phyloP scores from a whole-genome alignment of 2,888 invertebrate genomes.

The Steromphala cineraria region DNA sequence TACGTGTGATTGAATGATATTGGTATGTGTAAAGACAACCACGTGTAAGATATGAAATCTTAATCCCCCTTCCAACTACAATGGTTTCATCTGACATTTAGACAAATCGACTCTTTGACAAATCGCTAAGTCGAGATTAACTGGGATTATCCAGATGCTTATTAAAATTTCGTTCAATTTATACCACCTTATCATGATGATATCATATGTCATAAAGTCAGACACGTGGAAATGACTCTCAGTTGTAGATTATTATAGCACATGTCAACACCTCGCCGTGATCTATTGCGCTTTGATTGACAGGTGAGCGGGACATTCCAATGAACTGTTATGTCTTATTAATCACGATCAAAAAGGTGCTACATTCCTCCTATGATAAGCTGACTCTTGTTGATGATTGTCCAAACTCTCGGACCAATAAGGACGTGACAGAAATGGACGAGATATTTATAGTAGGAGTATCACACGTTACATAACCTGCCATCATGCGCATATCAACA shows the following conservation, averaged over 20 bases:
- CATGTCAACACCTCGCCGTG: background rate
- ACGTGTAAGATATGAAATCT: no score
- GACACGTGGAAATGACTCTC: no score
- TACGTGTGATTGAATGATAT: no score
- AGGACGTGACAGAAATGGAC: background rate
- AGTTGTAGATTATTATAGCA: background rate
- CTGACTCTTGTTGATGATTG: background rate
- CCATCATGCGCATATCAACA: background rate
- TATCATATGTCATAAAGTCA: no score
- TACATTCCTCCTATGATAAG: background rate
- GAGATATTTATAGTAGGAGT: background rate
- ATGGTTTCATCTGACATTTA: no score
- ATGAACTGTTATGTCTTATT: background rate
- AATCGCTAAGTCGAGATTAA: no score
- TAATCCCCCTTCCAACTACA: no score
- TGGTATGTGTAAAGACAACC: no score
- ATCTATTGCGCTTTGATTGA: background rate
- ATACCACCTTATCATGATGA: no score
- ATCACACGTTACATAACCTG: background rate
- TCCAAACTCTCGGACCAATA: background rate
- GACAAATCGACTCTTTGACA: no score
- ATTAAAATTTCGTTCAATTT: no score
- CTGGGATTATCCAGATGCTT: no score
- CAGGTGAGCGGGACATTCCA: background rate
- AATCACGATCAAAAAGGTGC: background rate